Percentiles rank a stretch among this genome's conserved stretches.
phyloP scores from a whole-genome alignment of 2,888 invertebrate genomes.

The Formica aserva region DNA sequence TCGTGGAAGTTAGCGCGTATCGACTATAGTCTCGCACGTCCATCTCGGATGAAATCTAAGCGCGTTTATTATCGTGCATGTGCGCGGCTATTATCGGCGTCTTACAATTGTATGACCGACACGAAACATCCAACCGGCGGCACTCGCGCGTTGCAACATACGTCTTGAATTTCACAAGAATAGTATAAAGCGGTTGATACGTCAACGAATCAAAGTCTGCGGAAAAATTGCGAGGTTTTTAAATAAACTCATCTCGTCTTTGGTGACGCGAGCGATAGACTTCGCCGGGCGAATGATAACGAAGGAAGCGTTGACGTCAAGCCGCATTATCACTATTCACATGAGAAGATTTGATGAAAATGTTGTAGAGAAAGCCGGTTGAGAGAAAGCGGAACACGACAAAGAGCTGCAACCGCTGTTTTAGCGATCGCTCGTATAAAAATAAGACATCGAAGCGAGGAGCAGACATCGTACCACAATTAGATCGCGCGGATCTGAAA shows the following conservation, averaged over 20 bases:
- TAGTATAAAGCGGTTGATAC: not conserved
- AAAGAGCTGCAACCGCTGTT: not conserved
- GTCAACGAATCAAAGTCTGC: not conserved
- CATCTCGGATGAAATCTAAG: constrained; percentile 5
- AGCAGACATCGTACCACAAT: not conserved
- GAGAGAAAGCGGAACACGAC: constrained; percentile 24
- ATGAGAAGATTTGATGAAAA: not conserved
- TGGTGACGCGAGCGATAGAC: not conserved
- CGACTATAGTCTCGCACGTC: constrained; percentile 49
- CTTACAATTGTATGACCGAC: constrained; percentile 73
- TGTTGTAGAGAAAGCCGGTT: constrained; percentile 40
- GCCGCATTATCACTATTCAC: not conserved
- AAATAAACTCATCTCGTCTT: not conserved
- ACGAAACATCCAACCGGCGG: not conserved
- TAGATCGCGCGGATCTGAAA: constrained; percentile 29
- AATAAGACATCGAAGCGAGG: not conserved
- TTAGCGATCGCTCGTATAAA: not conserved
- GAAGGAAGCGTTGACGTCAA: constrained; percentile 22
- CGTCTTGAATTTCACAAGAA: constrained; percentile 19
- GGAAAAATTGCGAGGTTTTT: not conserved
- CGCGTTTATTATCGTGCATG: constrained; percentile 49
- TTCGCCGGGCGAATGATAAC: not conserved
- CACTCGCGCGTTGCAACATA: not conserved
- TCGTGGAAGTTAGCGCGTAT: not conserved
- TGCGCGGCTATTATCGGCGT: constrained; percentile 71